phyloP scores from a whole-genome alignment of 2,888 invertebrate species.

The Drosophila pseudotakahashii region DNA sequence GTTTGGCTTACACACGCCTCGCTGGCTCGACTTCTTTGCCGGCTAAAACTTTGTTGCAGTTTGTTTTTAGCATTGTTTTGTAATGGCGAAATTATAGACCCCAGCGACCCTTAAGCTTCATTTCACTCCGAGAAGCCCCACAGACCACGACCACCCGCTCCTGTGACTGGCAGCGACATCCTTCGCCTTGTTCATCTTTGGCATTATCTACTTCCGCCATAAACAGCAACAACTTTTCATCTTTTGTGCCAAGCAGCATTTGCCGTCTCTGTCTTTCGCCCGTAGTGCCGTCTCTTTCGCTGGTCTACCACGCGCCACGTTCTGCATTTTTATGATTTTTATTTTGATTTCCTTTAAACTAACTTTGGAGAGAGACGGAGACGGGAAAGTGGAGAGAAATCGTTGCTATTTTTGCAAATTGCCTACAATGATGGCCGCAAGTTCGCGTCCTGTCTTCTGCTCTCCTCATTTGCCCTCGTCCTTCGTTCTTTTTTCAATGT shows the following conservation, averaged over 20 bases:
- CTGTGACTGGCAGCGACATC: constrained; percentile 42
- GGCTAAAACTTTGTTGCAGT: constrained; percentile 70
- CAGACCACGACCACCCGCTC: constrained; percentile 8
- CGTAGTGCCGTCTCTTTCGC: constrained; percentile 7
- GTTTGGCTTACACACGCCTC: constrained; percentile 57
- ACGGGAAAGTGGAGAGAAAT: constrained; percentile 47
- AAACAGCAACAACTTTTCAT: constrained; percentile 78
- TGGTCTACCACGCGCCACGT: constrained; percentile 60
- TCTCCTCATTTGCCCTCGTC: constrained; percentile 8
- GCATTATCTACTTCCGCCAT: constrained; percentile 78
- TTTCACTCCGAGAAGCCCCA: constrained; percentile 43
- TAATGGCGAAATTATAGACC: constrained; percentile 81
- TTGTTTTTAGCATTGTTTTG: constrained; percentile 78
- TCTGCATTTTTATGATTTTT: constrained; percentile 80
- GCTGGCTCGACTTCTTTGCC: constrained; percentile 33
- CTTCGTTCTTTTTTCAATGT: constrained; percentile 54
- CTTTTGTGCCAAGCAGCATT: constrained; percentile 69
- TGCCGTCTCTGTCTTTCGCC: constrained; percentile 59
- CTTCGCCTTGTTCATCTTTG: constrained; percentile 74
- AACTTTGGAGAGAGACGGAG: constrained; percentile 48
- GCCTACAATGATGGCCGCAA: constrained; percentile 79
- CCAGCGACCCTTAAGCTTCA: constrained; percentile 69
- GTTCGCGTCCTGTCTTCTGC: constrained; percentile 57
- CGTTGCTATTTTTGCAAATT: constrained; percentile 79
- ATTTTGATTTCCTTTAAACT: constrained; percentile 80